These are phyloP conservation scores for Campylomormyrus tamandua DNA, from an alignment of 2,113 vertebrate species.

Conservation along the genomic window DNA sequence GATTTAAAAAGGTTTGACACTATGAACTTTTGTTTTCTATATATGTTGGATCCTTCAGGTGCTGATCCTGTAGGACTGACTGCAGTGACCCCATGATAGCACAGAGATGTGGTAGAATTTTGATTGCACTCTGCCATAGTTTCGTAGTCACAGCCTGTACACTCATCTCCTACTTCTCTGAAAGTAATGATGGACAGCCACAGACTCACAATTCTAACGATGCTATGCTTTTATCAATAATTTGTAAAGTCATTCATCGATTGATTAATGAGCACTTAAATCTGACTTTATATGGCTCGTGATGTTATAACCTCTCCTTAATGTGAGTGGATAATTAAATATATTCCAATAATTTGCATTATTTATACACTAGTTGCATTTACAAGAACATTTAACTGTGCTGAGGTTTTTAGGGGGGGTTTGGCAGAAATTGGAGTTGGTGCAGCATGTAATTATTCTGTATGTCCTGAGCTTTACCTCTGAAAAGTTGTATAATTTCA, in stretches of 20 bases:
- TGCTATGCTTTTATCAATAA: not conserved
- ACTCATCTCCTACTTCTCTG: not conserved
- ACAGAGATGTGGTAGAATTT: not conserved
- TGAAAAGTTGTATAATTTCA: not conserved
- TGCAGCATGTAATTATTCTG: not conserved
- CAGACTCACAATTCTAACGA: not conserved
- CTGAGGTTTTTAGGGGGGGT: not conserved
- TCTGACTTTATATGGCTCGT: not conserved
- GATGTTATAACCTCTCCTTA: not conserved
- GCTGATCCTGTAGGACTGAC: not conserved
- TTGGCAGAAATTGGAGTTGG: not conserved
- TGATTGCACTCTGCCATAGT: not conserved
- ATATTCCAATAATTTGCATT: not conserved
- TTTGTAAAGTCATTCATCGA: not conserved
- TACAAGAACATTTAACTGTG: not conserved
- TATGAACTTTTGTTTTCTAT: not conserved
- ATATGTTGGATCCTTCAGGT: not conserved
- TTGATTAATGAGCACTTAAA: not conserved
- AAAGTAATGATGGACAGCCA: not conserved
- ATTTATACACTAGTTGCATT: not conserved
- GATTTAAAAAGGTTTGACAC: not conserved
- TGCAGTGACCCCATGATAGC: not conserved
- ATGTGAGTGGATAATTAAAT: not conserved
- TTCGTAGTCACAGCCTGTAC: not conserved
- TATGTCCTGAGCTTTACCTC: not conserved